Conservation (phyloP, 2,113 vertebrate species). For the Forbesichthys agassizii region DNA sequence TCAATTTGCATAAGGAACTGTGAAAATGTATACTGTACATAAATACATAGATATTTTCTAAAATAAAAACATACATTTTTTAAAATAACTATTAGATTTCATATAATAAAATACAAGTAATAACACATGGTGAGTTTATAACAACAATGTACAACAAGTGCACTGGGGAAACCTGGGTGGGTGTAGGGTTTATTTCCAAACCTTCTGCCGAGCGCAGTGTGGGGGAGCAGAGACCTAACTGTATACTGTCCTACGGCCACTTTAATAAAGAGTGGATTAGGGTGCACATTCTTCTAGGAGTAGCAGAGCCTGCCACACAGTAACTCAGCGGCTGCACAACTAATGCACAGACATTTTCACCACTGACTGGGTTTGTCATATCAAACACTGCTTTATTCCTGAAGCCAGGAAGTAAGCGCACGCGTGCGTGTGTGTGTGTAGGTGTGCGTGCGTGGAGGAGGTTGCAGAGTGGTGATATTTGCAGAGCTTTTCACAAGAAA, state of each 20-base stretch:
- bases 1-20: slow-evolving; percentile 4
- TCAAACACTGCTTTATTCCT: slow-evolving; percentile 59
- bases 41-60: not conserved
- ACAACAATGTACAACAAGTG: slow-evolving; percentile 29
- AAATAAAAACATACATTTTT: not conserved
- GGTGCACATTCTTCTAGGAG: slow-evolving; percentile 58
- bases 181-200: slow-evolving; percentile 51
- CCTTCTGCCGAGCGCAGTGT: slow-evolving; percentile 49
- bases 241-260: slow-evolving; percentile 50
- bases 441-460: not conserved
- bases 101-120: not conserved
- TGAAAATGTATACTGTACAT: not conserved
- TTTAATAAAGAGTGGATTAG: slow-evolving; percentile 76
- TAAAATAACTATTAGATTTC: not conserved
- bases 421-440: slow-evolving; percentile 11
- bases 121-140: not conserved
- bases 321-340: slow-evolving; percentile 62
- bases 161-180: slow-evolving; percentile 36
- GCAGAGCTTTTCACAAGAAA: slow-evolving; percentile 50
- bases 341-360: slow-evolving; percentile 67
- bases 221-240: slow-evolving; percentile 48
- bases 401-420: slow-evolving; percentile 12
- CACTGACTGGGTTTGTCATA: slow-evolving; percentile 62
- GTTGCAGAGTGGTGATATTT: slow-evolving; percentile 32
- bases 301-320: slow-evolving; percentile 51